Conservation (phyloP, 2,113 vertebrate genomes). For the Philantomba maxwellii region DNA sequence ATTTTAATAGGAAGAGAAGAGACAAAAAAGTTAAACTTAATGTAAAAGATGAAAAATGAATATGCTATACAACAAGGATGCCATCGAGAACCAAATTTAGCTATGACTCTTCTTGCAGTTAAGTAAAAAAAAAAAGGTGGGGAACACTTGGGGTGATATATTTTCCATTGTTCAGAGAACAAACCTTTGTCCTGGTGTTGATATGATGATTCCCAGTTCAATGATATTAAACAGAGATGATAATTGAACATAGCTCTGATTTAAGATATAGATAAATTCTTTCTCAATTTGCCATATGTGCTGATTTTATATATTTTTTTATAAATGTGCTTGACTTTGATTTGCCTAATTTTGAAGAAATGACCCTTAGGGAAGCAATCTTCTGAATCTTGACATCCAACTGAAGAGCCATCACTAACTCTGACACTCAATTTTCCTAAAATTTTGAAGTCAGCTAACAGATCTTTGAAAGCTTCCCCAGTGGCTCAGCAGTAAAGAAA, state of each 20-base stretch:
- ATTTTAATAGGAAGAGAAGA: constrained; percentile 9
- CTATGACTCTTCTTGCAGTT: neutral
- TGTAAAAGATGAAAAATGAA: neutral
- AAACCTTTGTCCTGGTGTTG: neutral
- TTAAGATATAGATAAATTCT: neutral
- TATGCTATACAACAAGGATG: neutral
- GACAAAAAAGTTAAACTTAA: neutral
- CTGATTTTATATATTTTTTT: neutral
- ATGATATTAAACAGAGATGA: neutral
- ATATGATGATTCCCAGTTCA: neutral
- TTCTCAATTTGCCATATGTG: neutral
- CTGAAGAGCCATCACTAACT: neutral
- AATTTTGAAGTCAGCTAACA: neutral
- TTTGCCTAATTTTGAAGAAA: neutral
- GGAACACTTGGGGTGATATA: neutral
- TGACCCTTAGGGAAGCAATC: neutral
- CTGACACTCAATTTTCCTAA: neutral
- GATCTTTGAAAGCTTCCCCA: neutral
- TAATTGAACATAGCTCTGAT: neutral
- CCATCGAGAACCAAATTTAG: neutral
- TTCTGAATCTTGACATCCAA: neutral
- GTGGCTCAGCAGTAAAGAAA: neutral
- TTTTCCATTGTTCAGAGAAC: neutral
- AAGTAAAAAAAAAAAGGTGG: neutral
- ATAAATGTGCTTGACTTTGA: neutral